Evolutionary conservation across 2,888 invertebrate species (phyloP), one percentile per base, ranked within the genome.

Genomic region (Tortricodes alternella): DNA sequence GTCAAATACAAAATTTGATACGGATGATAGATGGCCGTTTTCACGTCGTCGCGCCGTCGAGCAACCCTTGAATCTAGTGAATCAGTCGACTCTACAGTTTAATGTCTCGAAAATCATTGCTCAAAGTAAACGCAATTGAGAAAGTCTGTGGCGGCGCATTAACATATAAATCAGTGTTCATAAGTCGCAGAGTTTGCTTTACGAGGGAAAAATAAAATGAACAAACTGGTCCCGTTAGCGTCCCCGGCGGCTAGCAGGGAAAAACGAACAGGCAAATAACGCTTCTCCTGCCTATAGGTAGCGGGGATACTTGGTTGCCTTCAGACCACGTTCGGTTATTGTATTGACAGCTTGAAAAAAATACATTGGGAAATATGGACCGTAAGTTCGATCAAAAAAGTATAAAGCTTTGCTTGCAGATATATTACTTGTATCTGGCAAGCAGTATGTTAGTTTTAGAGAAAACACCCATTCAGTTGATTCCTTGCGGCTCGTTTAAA

Each of bases 1-100:
- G 87, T 89, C 88, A 83, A 83, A 85, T 84, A 85, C 82, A 83
- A 88, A 86, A 85, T 89, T 87, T 86, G 87, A 88, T 89, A 83
- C 73, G 62, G 65, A 74, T 89, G 89, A 89, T 89, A 78, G 88
- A 89, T 86, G 77, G 70, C 74, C 74, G 68, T 70, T 72, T 71
- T 72, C 68, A 70, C 69, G 73, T 71, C 75, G 76, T 73, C 69
- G 27, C 34, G 52, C 48, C 16, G 56, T 59, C 62, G 59, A 65
- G 62, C 62, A 52, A 61, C 63, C 67, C 66, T 62, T 61, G 59
- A 59, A 64, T 67, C 70, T 67, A 70, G 56, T 57, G 55, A 61
- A 53, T 59, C 46, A 58, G 53, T 46, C 46, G 29, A 48, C 55
- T 55, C 35, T 49, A 56, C 29, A 50, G 50, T 56, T 56, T 50